Conservation (phyloP, 2,113 vertebrate genomes). For the Nymphicus hollandicus region DNA sequence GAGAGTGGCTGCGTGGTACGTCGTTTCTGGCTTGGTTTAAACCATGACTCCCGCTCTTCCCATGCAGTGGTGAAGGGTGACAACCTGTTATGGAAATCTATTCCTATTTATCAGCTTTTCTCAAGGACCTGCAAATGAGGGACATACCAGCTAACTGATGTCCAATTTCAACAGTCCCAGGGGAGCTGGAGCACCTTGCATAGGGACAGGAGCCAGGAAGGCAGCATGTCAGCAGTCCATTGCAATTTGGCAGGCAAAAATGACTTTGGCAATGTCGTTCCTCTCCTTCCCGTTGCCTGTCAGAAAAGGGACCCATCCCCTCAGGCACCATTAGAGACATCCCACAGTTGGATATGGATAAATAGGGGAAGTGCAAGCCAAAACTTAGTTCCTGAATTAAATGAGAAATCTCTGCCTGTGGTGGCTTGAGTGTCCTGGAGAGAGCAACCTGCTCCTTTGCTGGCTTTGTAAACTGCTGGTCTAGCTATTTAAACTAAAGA, state of each 20-base stretch:
- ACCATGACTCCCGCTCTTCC: neutral
- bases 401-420: neutral
- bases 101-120: neutral
- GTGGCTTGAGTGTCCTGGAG: neutral
- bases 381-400: neutral
- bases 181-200: neutral
- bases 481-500: neutral
- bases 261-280: neutral
- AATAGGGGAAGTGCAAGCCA: neutral
- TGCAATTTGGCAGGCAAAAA: conserved; percentile 3
- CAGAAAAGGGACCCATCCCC: neutral
- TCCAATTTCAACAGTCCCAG: neutral
- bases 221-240: rapidly evolving
- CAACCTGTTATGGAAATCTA: neutral
- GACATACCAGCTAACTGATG: neutral
- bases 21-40: neutral
- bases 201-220: neutral
- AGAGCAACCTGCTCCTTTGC: neutral
- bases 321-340: neutral
- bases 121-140: neutral
- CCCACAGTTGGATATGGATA: neutral
- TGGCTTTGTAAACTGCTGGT: neutral
- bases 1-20: neutral
- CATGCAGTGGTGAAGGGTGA: neutral
- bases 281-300: neutral